phyloP scores from a whole-genome alignment of 2,888 invertebrate species.

The Cryptophagus acutangulus region DNA sequence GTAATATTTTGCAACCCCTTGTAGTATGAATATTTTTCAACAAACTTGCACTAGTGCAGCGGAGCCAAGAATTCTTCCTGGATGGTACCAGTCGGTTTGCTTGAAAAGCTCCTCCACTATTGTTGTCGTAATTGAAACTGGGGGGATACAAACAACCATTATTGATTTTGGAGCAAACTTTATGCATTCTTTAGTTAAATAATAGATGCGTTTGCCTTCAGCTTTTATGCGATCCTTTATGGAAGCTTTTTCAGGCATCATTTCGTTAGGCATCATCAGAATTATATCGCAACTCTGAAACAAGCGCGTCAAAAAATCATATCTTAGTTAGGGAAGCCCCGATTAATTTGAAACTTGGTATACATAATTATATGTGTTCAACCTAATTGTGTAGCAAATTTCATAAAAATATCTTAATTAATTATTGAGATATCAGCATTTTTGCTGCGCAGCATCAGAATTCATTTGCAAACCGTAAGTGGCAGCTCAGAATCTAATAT shows the following conservation, averaged over 20 bases:
- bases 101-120: conserved; percentile 50
- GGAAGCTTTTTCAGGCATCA: conserved; percentile 22
- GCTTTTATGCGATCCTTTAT: conserved; percentile 32
- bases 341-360: too few species aligned
- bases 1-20: too few species aligned
- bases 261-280: conserved; percentile 32
- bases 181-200: conserved; percentile 49
- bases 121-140: conserved; percentile 55
- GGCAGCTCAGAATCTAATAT: too few species aligned
- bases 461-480: too few species aligned
- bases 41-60: conserved; percentile 37
- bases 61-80: conserved; percentile 42
- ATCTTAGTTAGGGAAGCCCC: not conserved
- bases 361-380: too few species aligned
- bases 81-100: conserved; percentile 44
- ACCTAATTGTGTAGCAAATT: too few species aligned
- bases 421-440: too few species aligned
- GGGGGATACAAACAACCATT: conserved; percentile 51
- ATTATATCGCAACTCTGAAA: conserved; percentile 42
- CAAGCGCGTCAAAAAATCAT: conserved; percentile 3
- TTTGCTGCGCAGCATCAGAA: too few species aligned
- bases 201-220: conserved; percentile 37
- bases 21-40: not conserved
- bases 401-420: too few species aligned
- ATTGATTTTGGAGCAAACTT: conserved; percentile 54